Conservation (phyloP, 2,888 invertebrate genomes). For the Drosophila meridionalis region DNA sequence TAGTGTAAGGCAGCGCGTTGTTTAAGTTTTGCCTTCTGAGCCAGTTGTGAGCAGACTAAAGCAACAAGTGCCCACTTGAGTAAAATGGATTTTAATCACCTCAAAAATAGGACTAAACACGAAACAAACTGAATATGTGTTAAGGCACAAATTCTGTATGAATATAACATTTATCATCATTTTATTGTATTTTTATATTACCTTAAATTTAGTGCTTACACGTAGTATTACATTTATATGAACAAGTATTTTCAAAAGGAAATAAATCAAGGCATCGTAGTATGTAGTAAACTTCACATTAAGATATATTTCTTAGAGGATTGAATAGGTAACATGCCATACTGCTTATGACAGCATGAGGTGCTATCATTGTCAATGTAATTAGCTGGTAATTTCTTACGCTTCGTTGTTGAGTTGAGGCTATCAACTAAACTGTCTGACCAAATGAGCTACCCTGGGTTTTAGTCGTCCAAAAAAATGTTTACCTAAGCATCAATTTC, state of each 20-base stretch:
- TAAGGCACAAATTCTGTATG: no score
- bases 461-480: conserved; percentile 48
- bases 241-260: background rate
- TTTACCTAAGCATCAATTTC: conserved; percentile 82
- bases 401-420: conserved; percentile 2
- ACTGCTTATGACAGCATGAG: background rate
- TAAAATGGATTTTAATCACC: background rate
- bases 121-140: background rate
- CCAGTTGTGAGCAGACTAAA: conserved; percentile 11
- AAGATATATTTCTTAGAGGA: background rate
- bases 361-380: conserved; percentile 23
- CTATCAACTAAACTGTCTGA: conserved; percentile 28
- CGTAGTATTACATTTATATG: no score
- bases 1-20: conserved; percentile 20
- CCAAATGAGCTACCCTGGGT: conserved; percentile 44
- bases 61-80: conserved; percentile 67
- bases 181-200: background rate
- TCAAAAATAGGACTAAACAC: background rate
- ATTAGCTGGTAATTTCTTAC: conserved; percentile 36
- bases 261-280: background rate
- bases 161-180: background rate
- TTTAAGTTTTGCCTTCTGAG: conserved; percentile 39
- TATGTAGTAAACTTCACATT: background rate
- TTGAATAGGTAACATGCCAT: background rate
- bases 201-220: no score